phyloP scores from a whole-genome alignment of 1,140 invertebrate species.

The Bilobella aurantiaca region DNA sequence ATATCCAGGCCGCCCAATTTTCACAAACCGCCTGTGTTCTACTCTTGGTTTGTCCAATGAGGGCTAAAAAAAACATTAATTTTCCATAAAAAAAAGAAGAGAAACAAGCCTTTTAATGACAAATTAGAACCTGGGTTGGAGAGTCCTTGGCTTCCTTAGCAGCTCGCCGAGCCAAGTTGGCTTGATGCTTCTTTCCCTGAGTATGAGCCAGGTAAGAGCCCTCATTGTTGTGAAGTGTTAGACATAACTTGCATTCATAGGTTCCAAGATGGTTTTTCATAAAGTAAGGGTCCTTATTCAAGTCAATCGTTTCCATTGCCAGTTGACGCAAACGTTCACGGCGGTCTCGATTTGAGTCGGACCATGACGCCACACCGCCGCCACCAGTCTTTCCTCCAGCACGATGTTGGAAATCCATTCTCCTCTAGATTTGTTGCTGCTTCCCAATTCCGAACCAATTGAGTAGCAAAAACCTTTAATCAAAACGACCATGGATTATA shows the following conservation, averaged over 20 bases:
- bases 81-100: conserved; percentile 6
- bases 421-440: too few relatives aligned
- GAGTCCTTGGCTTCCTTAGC: conserved; percentile 98
- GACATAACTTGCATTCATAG: conserved; percentile 97
- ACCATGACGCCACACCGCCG: conserved; percentile 97
- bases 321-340: conserved; percentile 89
- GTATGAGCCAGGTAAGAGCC: conserved; percentile 98
- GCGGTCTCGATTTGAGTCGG: conserved; percentile 92
- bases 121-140: conserved; percentile 51
- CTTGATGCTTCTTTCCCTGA: conserved; percentile 99
- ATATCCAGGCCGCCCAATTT: conserved; percentile 98
- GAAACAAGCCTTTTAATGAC: conserved; percentile 25
- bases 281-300: conserved; percentile 98
- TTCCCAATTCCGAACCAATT: background rate
- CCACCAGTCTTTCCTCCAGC: conserved; percentile 97
- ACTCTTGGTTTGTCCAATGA: conserved; percentile 89
- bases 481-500: background rate
- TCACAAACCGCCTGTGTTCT: conserved; percentile 98
- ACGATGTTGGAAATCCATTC: conserved; percentile 94
- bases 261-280: conserved; percentile 97
- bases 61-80: conserved; percentile 43
- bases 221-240: conserved; percentile 98
- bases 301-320: conserved; percentile 95
- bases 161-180: conserved; percentile 91
- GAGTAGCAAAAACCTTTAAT: background rate